Percentiles rank a stretch among this genome's conserved stretches.
phyloP scores from a whole-genome alignment of 2,888 invertebrate genomes.

The Thymelicus sylvestris region DNA sequence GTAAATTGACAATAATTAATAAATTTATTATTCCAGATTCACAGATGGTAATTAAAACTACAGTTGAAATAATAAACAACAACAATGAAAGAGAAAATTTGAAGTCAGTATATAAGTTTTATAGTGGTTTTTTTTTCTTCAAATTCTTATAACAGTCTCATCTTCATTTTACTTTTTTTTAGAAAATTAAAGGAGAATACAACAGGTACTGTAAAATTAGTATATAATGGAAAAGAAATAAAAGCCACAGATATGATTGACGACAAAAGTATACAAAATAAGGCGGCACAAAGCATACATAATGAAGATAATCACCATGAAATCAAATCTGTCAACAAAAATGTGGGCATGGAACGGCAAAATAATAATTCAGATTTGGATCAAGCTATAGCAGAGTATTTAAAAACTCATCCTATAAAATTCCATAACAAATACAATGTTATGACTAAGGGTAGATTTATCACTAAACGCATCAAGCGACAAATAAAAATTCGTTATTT shows the following conservation, averaged over 20 bases:
- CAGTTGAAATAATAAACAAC: constrained; percentile 60
- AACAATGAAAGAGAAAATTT: constrained; percentile 44
- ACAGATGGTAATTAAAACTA: constrained; percentile 63
- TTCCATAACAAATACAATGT: neutral
- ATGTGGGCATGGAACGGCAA: constrained; percentile 35
- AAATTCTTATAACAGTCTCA: neutral
- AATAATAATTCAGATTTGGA: neutral
- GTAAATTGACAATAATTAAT: no score
- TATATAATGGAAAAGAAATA: constrained; percentile 65
- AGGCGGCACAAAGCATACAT: neutral
- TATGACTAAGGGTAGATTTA: constrained; percentile 12
- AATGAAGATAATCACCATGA: constrained; percentile 27
- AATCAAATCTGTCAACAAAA: constrained; percentile 19
- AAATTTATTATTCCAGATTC: constrained; percentile 50
- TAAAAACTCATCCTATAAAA: constrained; percentile 10
- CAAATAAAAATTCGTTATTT: constrained; percentile 62
- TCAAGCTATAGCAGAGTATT: constrained; percentile 25
- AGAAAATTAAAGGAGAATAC: constrained; percentile 57
- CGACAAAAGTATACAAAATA: constrained; percentile 24
- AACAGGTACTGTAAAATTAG: constrained; percentile 61
- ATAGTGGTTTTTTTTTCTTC: constrained; percentile 21
- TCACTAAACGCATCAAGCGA: constrained; percentile 60
- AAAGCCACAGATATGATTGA: constrained; percentile 51
- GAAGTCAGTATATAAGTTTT: constrained; percentile 52
- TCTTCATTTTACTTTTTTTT: constrained; percentile 43